phyloP scores from a whole-genome alignment of 1,140 invertebrate species.

The Drosophila prosaltans region DNA sequence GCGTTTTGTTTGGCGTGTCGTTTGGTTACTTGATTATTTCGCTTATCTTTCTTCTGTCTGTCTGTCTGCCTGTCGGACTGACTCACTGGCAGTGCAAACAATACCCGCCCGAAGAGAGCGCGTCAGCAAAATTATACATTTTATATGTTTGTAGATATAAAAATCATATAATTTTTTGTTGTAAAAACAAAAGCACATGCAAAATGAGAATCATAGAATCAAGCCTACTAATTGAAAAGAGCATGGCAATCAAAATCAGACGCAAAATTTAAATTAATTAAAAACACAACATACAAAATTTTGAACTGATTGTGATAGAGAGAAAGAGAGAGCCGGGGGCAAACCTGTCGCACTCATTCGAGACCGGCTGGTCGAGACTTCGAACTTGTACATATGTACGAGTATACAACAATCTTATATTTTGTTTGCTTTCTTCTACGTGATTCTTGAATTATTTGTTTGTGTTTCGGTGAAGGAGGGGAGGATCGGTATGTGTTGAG shows the following conservation, averaged over 20 bases:
- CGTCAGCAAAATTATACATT: neutral
- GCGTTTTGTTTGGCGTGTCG: neutral
- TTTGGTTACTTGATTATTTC: neutral
- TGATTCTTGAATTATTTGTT: constrained; percentile 56
- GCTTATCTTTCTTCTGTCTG: neutral
- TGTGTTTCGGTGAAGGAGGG: neutral
- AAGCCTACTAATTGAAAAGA: constrained; percentile 1
- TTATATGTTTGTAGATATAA: neutral
- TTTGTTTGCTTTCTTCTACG: constrained; percentile 50
- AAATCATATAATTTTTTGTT: neutral
- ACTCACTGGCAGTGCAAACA: neutral
- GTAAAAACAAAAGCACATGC: neutral
- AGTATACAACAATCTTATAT: constrained; percentile 46
- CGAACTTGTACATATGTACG: constrained; percentile 31
- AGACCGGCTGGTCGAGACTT: constrained; percentile 14
- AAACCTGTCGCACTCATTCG: constrained; percentile 52
- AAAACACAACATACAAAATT: constrained; percentile 38
- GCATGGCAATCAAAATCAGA: constrained; percentile 29
- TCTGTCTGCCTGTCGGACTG: neutral
- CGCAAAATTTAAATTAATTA: constrained; percentile 49
- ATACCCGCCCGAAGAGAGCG: neutral
- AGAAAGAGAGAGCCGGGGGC: constrained; percentile 6
- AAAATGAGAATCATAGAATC: neutral
- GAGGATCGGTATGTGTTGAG: neutral
- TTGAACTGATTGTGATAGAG: constrained; percentile 8